Evolutionary conservation across 1,140 invertebrate species (phyloP), one percentile per base, ranked within the genome.

Genomic region (Atta cephalotes): DNA sequence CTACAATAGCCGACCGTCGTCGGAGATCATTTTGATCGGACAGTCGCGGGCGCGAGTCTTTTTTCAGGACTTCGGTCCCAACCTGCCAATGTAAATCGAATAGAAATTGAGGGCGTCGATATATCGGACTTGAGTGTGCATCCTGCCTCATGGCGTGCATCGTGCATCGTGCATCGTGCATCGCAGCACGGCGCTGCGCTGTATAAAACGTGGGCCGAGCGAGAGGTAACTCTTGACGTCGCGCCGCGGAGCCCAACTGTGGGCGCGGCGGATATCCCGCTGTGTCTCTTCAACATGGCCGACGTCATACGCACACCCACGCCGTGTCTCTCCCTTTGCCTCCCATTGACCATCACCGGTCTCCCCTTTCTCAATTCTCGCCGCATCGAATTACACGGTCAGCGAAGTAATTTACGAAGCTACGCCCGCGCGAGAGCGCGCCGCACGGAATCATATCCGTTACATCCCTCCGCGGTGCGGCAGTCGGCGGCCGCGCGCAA

Each of bases 261-360:
- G 93, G 93, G 93, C 89, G 92, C 93, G 93, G 93, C 92, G 89
- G 89, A 90, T 91, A 90, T 92, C 93, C 92, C 91, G 93, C 92
- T 92, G 93, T 84, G 92, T 91, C 90, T 90, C 85, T 84, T 85
- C 91, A 94, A 92, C 80, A 94, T 93, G 93, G 92, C 93, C 92
- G 93, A 78, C 87, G 31, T 91, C 90, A 84, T 87, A 91, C 60
- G 87, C 88, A 92, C 92, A 93, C 93, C 93, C 92, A 93, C 93
- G 85, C 88, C 65, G 68, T 65, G 56, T 70, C 58, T 86, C 81
- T 86, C 71, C 51, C 77, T 62, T 18, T 65, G 10, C 66, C 76
- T 51, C 51, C 85, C 82, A 58, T 45, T 51, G 45, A 56, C 45
- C 39, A 45, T 45, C 74, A 76, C 31, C 56, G 78, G 18, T 80